Percentiles rank a stretch among this genome's conserved stretches.
These are phyloP conservation scores for Clunio marinus DNA, from an alignment of 2,888 invertebrate species.

Conservation along the genomic window DNA sequence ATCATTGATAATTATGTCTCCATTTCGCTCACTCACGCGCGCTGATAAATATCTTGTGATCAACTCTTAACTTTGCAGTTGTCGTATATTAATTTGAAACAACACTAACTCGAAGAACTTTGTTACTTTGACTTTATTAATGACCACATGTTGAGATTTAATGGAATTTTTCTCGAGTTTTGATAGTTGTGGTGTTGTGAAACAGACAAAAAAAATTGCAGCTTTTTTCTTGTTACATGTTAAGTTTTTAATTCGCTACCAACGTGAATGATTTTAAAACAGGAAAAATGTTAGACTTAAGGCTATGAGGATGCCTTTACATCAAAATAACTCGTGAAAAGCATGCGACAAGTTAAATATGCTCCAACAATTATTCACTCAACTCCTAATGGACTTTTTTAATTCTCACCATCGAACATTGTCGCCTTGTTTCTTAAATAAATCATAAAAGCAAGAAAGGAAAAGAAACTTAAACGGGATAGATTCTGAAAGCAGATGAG, in stretches of 20 bases:
- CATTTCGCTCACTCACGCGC: neutral
- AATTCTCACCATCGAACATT: constrained; percentile 32
- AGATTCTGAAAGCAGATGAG: neutral
- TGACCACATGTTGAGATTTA: constrained; percentile 9
- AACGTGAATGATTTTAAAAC: too few relatives aligned
- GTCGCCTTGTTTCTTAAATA: neutral
- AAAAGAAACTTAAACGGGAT: neutral
- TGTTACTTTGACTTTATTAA: neutral
- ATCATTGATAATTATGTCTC: neutral
- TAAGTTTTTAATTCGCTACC: neutral
- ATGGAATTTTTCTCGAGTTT: constrained; percentile 16
- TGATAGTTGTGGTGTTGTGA: neutral
- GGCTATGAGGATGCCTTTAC: neutral
- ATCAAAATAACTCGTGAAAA: too few relatives aligned
- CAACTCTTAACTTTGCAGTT: neutral
- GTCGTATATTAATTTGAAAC: constrained; percentile 25
- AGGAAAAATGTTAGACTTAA: too few relatives aligned
- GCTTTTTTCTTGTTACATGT: neutral
- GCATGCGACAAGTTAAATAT: constrained; percentile 20
- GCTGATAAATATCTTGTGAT: neutral
- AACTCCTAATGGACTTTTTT: constrained; percentile 34
- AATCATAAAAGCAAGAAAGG: neutral
- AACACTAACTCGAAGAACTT: neutral
- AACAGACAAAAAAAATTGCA: neutral
- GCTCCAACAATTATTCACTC: constrained; percentile 33